Evolutionary conservation across 2,888 invertebrate species (phyloP).

Genomic region (Anodontia alba): DNA sequence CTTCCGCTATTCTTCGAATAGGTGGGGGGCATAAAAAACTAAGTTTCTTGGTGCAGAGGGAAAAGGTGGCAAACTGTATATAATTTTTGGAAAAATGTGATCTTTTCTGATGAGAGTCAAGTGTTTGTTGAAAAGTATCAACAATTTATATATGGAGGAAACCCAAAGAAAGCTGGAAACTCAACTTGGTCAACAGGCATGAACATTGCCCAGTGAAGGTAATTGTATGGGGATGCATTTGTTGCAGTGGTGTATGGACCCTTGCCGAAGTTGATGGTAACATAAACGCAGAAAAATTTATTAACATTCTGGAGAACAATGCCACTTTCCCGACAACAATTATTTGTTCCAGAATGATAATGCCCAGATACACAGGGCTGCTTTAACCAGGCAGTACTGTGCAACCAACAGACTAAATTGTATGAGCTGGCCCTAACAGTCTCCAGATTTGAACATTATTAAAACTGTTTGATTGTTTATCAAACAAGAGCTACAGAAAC

Average conservation of each 20-base stretch:
- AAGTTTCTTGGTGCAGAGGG: background rate
- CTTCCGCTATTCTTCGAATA: too few species aligned
- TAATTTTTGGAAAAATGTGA: slow-evolving; percentile 3
- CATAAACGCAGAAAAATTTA: background rate
- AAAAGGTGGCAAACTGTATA: background rate
- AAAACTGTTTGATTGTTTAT: slow-evolving; percentile 5
- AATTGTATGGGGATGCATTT: background rate
- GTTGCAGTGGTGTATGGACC: slow-evolving; percentile 19
- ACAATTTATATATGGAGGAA: background rate
- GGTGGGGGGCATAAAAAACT: background rate
- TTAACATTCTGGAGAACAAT: background rate
- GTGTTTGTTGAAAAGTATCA: background rate
- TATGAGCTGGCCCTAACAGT: slow-evolving; percentile 20
- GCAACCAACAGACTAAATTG: background rate
- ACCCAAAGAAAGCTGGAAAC: too few species aligned
- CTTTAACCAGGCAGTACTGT: background rate
- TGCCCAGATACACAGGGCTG: background rate
- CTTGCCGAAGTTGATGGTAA: slow-evolving; percentile 24
- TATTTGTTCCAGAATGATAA: background rate
- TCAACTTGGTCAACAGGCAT: background rate
- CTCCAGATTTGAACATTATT: slow-evolving; percentile 12
- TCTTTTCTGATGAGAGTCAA: background rate
- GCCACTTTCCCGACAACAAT: background rate
- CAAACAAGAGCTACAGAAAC: slow-evolving; percentile 10
- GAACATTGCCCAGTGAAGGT: background rate